These are phyloP conservation scores for Osmerus eperlanus DNA, from an alignment of 2,113 vertebrate genomes.

Conservation along the genomic window DNA sequence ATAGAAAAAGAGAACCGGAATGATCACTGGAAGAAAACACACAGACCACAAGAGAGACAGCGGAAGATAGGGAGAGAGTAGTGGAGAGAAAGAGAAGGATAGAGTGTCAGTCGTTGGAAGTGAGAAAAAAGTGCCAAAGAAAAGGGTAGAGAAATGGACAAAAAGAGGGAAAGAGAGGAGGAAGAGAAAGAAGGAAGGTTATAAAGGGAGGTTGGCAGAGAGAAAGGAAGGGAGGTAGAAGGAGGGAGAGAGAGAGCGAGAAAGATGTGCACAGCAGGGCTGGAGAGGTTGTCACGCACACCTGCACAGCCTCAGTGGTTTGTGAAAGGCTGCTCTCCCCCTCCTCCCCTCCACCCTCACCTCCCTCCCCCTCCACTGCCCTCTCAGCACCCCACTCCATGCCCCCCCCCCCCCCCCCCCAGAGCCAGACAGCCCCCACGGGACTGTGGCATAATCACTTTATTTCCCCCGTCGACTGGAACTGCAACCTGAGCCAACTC, in stretches of 20 bases:
- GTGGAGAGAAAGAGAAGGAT: slow-evolving; percentile 26
- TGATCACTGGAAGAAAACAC: slow-evolving; percentile 12
- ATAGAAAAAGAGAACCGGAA: slow-evolving; percentile 6
- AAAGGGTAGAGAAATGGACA: slow-evolving; percentile 15
- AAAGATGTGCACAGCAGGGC: slow-evolving; percentile 42
- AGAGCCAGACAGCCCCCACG: slow-evolving; percentile 50
- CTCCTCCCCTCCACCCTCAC: neutral
- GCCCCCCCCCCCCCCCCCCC: slow-evolving; percentile 3
- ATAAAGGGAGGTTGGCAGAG: slow-evolving; percentile 12
- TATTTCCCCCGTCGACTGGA: slow-evolving; percentile 59
- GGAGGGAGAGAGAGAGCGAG: slow-evolving; percentile 30
- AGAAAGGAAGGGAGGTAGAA: slow-evolving; percentile 16
- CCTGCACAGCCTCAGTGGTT: slow-evolving; percentile 38
- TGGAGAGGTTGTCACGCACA: slow-evolving; percentile 55
- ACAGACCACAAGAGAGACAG: slow-evolving; percentile 21
- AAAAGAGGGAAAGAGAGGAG: slow-evolving; percentile 23
- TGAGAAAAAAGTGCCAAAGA: neutral
- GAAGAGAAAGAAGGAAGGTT: slow-evolving; percentile 11
- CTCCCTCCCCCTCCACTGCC: neutral
- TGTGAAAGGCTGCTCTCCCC: slow-evolving; percentile 26
- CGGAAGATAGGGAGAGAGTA: slow-evolving; percentile 17
- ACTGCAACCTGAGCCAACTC: slow-evolving; percentile 44
- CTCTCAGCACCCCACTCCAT: slow-evolving; percentile 14
- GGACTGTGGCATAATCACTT: slow-evolving; percentile 65
- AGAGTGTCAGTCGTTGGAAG: slow-evolving; percentile 21